These are phyloP conservation scores for Xiphias gladius DNA, from an alignment of 2,113 vertebrate genomes.

Conservation along the genomic window DNA sequence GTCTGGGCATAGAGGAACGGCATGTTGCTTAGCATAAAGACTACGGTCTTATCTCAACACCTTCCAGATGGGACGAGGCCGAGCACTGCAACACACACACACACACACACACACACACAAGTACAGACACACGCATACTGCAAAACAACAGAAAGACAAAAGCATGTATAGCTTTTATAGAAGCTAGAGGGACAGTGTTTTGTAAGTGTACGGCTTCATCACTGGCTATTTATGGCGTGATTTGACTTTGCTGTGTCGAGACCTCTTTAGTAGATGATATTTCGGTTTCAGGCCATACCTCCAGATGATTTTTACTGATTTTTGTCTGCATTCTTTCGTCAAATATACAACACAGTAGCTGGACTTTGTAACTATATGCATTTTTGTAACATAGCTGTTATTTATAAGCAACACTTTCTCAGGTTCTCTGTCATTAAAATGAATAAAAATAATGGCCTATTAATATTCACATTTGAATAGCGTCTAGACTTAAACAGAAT, in stretches of 20 bases:
- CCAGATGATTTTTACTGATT: not conserved
- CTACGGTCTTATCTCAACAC: constrained; percentile 80
- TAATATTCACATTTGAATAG: constrained; percentile 57
- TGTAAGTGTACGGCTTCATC: constrained; percentile 20
- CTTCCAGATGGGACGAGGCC: constrained; percentile 76
- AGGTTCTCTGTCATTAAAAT: not conserved
- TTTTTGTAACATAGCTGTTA: not conserved
- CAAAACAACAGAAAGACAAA: constrained; percentile 71
- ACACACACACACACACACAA: constrained; percentile 9
- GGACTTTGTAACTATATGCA: not conserved
- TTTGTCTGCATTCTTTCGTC: not conserved
- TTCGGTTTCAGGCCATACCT: not conserved
- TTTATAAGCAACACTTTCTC: not conserved
- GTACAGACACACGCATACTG: constrained; percentile 44
- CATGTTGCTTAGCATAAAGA: constrained; percentile 84
- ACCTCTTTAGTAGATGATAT: constrained; percentile 1
- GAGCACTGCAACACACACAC: constrained; percentile 48
- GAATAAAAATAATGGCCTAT: not conserved
- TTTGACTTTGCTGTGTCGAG: constrained; percentile 18
- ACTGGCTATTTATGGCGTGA: not conserved
- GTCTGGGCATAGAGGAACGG: constrained; percentile 68
- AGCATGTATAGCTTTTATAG: constrained; percentile 37
- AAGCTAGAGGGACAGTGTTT: constrained; percentile 23
- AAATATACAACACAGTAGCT: not conserved
- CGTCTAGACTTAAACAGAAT: constrained; percentile 45